phyloP scores from a whole-genome alignment of 2,113 vertebrate genomes.

The Paratilapia polleni region DNA sequence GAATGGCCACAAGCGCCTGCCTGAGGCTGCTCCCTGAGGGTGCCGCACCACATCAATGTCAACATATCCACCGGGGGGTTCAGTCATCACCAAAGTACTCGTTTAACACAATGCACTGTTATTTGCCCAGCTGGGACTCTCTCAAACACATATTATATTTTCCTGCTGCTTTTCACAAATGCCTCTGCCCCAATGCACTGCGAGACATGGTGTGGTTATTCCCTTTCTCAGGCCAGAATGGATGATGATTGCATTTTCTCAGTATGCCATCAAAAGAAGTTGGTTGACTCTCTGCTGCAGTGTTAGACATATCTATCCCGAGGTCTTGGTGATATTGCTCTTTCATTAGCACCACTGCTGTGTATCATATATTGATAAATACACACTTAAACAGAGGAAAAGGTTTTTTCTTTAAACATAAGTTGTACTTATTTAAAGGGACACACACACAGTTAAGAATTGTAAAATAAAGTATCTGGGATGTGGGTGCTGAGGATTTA shows the following conservation, averaged over 20 bases:
- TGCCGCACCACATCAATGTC: constrained; percentile 51
- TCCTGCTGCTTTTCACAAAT: constrained; percentile 44
- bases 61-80: constrained; percentile 30
- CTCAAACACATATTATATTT: constrained; percentile 36
- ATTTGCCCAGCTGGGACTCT: constrained; percentile 55
- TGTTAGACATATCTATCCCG: constrained; percentile 17
- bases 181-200: neutral
- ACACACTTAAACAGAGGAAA: neutral
- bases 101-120: constrained; percentile 44
- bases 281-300: constrained; percentile 24
- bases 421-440: neutral
- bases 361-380: neutral
- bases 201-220: neutral
- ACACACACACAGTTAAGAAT: neutral
- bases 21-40: constrained; percentile 52
- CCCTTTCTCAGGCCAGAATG: constrained; percentile 25
- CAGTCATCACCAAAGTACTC: constrained; percentile 1
- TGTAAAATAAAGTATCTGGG: neutral
- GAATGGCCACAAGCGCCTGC: constrained; percentile 41
- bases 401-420: neutral
- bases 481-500: neutral
- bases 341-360: constrained; percentile 4
- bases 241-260: constrained; percentile 49
- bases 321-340: constrained; percentile 19
- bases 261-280: constrained; percentile 19